Percentiles rank a stretch among this genome's conserved stretches.
Evolutionary conservation across 2,113 vertebrate genomes (phyloP).

Genomic region (Cepphus grylle): DNA sequence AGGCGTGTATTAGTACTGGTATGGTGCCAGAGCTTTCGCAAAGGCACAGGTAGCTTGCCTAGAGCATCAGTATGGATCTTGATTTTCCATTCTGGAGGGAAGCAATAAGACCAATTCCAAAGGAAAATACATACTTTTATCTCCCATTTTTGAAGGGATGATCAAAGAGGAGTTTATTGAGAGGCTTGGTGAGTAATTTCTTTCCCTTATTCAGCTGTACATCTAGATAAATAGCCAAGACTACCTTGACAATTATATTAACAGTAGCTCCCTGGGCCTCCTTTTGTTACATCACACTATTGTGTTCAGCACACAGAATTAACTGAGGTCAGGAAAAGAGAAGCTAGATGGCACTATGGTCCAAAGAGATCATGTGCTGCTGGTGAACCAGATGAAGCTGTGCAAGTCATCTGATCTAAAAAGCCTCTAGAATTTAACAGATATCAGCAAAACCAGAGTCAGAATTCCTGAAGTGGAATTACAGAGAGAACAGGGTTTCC

Average conservation of each 20-base stretch:
- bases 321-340: constrained; percentile 16
- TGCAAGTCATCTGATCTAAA: not conserved
- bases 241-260: not conserved
- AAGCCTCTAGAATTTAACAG: not conserved
- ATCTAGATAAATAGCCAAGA: not conserved
- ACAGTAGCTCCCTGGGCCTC: not conserved
- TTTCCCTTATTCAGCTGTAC: not conserved
- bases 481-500: not conserved
- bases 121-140: not conserved
- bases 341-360: constrained; percentile 71
- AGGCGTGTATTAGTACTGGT: not conserved
- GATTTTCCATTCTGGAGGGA: not conserved
- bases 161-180: not conserved
- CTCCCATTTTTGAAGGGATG: not conserved
- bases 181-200: not conserved
- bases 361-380: constrained; percentile 16
- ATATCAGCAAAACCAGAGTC: not conserved
- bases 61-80: not conserved
- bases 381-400: not conserved
- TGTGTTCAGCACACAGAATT: not conserved
- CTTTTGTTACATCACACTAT: not conserved
- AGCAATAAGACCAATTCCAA: not conserved
- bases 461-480: not conserved
- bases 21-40: not conserved
- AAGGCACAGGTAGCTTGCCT: not conserved